Percentiles rank a stretch among this genome's conserved stretches.
Conservation (phyloP, 2,888 invertebrate species). For the Perithous albicinctus region DNA sequence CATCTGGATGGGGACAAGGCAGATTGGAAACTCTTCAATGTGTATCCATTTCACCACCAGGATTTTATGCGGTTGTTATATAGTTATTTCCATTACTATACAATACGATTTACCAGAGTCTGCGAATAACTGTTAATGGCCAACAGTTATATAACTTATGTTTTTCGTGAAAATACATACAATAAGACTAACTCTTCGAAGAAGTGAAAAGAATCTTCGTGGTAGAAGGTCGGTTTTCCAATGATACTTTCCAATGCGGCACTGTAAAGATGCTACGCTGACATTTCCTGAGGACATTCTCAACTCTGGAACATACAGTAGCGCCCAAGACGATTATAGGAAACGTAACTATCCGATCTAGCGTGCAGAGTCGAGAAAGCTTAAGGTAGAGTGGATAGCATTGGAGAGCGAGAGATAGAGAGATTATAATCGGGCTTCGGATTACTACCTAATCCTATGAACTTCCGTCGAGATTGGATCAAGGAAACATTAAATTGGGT, state of each 20-base stretch:
- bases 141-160: neutral
- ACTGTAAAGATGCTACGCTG: conserved; percentile 64
- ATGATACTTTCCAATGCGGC: conserved; percentile 72
- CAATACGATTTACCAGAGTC: neutral
- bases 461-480: conserved; percentile 70
- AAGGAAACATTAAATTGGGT: conserved; percentile 69
- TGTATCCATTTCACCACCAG: no score
- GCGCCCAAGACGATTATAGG: conserved; percentile 45
- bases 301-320: conserved; percentile 3
- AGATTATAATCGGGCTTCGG: conserved; percentile 69
- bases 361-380: conserved; percentile 58
- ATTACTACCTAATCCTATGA: conserved; percentile 70
- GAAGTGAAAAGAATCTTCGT: conserved; percentile 57
- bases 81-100: neutral
- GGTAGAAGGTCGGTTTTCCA: conserved; percentile 63
- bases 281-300: conserved; percentile 71
- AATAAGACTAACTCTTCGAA: neutral
- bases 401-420: conserved; percentile 53
- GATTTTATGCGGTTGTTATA: no score
- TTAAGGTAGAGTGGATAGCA: conserved; percentile 30
- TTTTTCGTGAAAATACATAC: neutral
- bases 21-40: no score
- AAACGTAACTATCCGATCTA: conserved; percentile 56
- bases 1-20: no score
- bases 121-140: neutral